Evolutionary conservation across 37 sponge, comb jelly and placozoan species (phyloP).

Genomic region (Crambe crambe): DNA sequence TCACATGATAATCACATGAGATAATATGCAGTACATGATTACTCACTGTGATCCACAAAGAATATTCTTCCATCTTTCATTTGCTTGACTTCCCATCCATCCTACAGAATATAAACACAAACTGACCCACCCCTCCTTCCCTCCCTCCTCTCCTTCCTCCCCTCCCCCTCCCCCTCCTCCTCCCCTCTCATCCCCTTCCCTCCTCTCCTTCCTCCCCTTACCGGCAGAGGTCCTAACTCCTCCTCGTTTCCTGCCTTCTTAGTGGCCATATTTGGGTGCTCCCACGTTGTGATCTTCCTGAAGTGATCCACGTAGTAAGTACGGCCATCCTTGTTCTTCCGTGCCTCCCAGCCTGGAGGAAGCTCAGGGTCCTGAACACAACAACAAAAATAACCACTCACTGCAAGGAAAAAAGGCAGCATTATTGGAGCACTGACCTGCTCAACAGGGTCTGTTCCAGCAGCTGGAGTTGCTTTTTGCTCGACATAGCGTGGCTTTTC

Average conservation of each 20-base stretch:
- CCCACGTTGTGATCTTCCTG: conserved; percentile 75
- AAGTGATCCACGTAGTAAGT: conserved; percentile 81
- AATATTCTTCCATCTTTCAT: conserved; percentile 74
- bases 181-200: too few relatives aligned
- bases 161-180: too few relatives aligned
- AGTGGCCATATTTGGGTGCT: conserved; percentile 31
- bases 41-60: conserved; percentile 94
- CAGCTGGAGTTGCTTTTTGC: not conserved
- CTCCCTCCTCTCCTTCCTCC: not conserved
- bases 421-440: conserved; percentile 46
- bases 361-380: conserved; percentile 53
- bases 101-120: conserved; percentile 37
- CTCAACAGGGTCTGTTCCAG: conserved; percentile 16
- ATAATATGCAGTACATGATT: not conserved
- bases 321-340: conserved; percentile 49
- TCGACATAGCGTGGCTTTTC: conserved; percentile 41
- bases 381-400: not conserved
- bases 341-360: conserved; percentile 74
- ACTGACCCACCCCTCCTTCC: not conserved
- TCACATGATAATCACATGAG: not conserved
- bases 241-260: conserved; percentile 55
- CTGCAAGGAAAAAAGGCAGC: too few relatives aligned
- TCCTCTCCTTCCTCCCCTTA: too few relatives aligned
- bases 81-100: conserved; percentile 91
- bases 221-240: conserved; percentile 35